A percentile compares a stretch with the other conserved stretches of the same genome.
Conservation (phyloP, 2,888 invertebrate species). For the Halictus ligatus region DNA sequence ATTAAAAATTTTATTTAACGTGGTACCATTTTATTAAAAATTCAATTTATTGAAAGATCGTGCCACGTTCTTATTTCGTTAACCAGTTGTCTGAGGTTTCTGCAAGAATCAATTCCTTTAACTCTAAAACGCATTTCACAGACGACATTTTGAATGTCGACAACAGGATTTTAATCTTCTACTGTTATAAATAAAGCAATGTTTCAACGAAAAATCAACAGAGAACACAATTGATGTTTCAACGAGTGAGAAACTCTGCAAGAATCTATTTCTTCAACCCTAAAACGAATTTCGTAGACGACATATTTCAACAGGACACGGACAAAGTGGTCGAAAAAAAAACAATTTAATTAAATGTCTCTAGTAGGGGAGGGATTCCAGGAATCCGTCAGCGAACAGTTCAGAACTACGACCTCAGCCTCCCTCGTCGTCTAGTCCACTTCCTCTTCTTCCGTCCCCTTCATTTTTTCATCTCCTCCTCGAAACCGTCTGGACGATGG, state of each 20-base stretch:
- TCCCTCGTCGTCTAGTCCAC: constrained; percentile 69
- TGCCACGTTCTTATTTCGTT: no score
- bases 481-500: constrained; percentile 63
- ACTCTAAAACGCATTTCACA: no score
- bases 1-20: no score
- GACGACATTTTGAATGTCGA: no score
- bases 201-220: neutral
- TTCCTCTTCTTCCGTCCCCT: constrained; percentile 71
- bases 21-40: no score
- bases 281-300: neutral
- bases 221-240: no score
- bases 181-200: neutral
- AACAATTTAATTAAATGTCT: constrained; percentile 13
- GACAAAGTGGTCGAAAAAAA: neutral
- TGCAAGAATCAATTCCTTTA: no score
- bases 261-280: neutral
- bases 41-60: no score
- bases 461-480: constrained; percentile 62
- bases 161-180: neutral
- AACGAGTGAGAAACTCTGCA: neutral
- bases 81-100: no score
- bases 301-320: neutral
- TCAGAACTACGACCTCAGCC: constrained; percentile 63
- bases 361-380: constrained; percentile 28
- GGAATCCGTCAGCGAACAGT: constrained; percentile 52